Base-by-base conservation (phyloP, 2,888 invertebrate genomes). In the Caradrina kadenii region DNA sequence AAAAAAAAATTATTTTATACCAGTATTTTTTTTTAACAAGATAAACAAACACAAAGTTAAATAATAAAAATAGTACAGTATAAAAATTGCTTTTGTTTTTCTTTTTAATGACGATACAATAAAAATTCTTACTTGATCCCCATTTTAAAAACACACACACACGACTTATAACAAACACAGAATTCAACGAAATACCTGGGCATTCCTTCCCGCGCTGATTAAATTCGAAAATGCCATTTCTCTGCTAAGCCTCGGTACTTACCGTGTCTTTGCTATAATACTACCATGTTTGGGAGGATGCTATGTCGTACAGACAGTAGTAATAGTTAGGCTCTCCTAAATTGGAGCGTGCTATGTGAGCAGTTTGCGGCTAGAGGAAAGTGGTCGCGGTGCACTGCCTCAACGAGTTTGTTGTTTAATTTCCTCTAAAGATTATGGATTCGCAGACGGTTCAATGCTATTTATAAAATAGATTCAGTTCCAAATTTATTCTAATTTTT, bases 321-420 rank as follows among this genome's bases (percentile, higher is more conserved):
- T 76, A 70, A 80, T 76, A 73, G 72, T 79, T 69, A 71, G 69
- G 66, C 63, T 69, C 86, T 86, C 71, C 82, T 86, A 79, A 89
- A 90, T 80, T 87, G 80, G 84, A 81, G 72, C 87, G 89, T 79
- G 83, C 81, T 87, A 86, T 83, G 73, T 84, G 86, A 88, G 88
- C 88, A 81, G 88, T 88, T 90, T 85, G 87, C 58, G 84, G 86
- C 63, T 60, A 69, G 76, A 88, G 86, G 91, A 92, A 92, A 92
- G 92, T 91, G 90, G 91, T 89, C 80, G 83, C 84, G 78, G 71
- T 78, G 70, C 74, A 71, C 69, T 79, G 80, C 83, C 83, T 79
- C 83, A 86, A 88, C 90, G 77, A 86, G 91, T 90, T 90, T 88
- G 86, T 86, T 82, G 85, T 86, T 88, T 87, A 84, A 87, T 88